Percentiles rank a stretch among this genome's conserved stretches.
Evolutionary conservation across 1,140 invertebrate genomes (phyloP).

Genomic region (Papilio dardanus): DNA sequence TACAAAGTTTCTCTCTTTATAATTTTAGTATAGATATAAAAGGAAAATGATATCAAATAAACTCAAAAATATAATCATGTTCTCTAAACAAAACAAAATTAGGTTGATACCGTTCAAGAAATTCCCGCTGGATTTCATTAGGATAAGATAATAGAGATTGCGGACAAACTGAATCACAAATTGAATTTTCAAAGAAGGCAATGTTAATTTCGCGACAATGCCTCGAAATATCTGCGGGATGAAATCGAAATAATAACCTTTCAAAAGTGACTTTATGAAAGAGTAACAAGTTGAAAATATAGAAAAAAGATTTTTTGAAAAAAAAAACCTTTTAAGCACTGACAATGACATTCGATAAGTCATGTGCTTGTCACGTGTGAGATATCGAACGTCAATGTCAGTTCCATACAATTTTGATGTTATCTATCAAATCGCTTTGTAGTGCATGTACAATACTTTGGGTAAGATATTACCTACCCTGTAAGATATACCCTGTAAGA

Average conservation of each 20-base stretch:
- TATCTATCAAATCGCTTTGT: too few species aligned
- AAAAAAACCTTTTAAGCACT: too few species aligned
- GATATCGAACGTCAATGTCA: too few species aligned
- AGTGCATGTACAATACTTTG: too few species aligned
- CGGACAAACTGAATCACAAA: slow-evolving; percentile 17
- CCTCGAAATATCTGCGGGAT: background rate
- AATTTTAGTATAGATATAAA: too few species aligned
- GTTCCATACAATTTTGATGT: too few species aligned
- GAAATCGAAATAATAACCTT: background rate
- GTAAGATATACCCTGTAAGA: too few species aligned
- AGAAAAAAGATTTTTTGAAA: too few species aligned
- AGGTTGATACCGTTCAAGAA: background rate
- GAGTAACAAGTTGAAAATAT: background rate
- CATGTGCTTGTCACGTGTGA: too few species aligned
- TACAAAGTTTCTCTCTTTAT: too few species aligned
- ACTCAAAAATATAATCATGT: background rate
- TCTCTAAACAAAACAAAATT: slow-evolving; percentile 2
- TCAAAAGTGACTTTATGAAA: background rate
- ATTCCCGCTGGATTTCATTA: slow-evolving; percentile 3
- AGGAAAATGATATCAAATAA: background rate
- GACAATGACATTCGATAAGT: too few species aligned
- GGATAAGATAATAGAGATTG: slow-evolving; percentile 13
- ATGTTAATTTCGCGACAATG: background rate
- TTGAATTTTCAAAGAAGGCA: slow-evolving; percentile 22
- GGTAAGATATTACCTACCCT: too few species aligned